Percentiles rank a stretch among this genome's conserved stretches.
phyloP scores from a whole-genome alignment of 2,113 vertebrate genomes.

The Dicaeum eximium region DNA sequence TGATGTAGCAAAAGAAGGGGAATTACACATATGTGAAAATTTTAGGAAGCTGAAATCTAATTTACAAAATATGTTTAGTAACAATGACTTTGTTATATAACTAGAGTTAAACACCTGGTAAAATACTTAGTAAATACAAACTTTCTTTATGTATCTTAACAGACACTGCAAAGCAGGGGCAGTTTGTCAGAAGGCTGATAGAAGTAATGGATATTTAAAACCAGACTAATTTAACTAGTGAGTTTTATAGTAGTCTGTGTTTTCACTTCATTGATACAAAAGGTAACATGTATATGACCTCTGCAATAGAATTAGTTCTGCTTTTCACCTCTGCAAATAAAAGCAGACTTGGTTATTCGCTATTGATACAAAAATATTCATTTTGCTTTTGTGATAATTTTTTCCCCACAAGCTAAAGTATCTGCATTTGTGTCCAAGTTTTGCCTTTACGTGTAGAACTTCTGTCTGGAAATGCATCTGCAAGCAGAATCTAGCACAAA shows the following conservation, averaged over 20 bases:
- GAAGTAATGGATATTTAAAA: not conserved
- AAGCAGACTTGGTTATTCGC: not conserved
- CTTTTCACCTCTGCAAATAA: not conserved
- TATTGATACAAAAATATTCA: not conserved
- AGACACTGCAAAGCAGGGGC: not conserved
- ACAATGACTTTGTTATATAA: not conserved
- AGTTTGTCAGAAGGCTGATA: not conserved
- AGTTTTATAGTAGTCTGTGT: not conserved
- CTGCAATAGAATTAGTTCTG: not conserved
- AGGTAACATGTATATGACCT: not conserved
- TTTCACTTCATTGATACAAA: not conserved
- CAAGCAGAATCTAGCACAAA: not conserved
- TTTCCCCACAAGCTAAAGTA: not conserved
- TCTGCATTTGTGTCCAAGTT: not conserved
- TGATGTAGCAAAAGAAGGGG: not conserved
- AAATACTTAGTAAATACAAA: not conserved
- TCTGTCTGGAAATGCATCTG: not conserved
- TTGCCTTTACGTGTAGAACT: not conserved
- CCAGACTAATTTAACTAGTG: not conserved
- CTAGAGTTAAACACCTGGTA: not conserved
- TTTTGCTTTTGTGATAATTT: not conserved
- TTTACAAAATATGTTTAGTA: not conserved
- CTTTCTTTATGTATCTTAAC: not conserved
- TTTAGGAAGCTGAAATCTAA: not conserved
- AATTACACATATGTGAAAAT: not conserved